Evolutionary conservation across 2,888 invertebrate species (phyloP).

Genomic region (Dolichomitus sp.): DNA sequence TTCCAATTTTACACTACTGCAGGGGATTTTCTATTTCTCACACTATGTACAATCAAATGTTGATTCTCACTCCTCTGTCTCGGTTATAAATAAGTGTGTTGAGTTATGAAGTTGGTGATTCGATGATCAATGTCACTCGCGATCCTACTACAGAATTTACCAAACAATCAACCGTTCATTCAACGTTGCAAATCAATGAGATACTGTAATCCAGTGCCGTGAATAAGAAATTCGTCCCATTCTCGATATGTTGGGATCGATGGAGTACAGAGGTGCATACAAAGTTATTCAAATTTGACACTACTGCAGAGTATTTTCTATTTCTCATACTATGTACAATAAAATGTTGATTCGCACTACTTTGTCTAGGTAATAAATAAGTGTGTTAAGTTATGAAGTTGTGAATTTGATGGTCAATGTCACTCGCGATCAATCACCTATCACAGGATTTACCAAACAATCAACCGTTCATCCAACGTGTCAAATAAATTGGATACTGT

Average conservation of each 20-base stretch:
- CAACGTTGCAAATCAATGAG: too few relatives aligned
- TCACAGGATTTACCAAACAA: too few relatives aligned
- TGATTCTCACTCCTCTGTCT: background rate
- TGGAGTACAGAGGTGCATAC: slow-evolving; percentile 35
- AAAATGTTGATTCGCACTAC: slow-evolving; percentile 13
- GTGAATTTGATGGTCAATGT: slow-evolving; percentile 1
- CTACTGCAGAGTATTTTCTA: background rate
- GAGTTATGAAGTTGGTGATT: slow-evolving; percentile 19
- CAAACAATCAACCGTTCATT: too few relatives aligned
- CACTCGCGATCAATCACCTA: background rate
- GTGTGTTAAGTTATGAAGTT: slow-evolving; percentile 16
- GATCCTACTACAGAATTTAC: too few relatives aligned
- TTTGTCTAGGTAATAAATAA: slow-evolving; percentile 28
- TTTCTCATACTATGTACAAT: slow-evolving; percentile 35
- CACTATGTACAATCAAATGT: slow-evolving; percentile 44
- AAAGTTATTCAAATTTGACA: slow-evolving; percentile 58
- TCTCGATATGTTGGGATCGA: background rate
- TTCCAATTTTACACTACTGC: slow-evolving; percentile 44
- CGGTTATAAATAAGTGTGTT: slow-evolving; percentile 38
- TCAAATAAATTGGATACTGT: slow-evolving; percentile 26
- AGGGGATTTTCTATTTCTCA: background rate
- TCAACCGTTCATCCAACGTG: too few relatives aligned
- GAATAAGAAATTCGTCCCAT: slow-evolving; percentile 32
- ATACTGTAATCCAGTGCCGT: slow-evolving; percentile 49
- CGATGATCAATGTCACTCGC: background rate